Conservation (phyloP, 2,797 vertebrate species). For the Microhierax caerulescens region DNA sequence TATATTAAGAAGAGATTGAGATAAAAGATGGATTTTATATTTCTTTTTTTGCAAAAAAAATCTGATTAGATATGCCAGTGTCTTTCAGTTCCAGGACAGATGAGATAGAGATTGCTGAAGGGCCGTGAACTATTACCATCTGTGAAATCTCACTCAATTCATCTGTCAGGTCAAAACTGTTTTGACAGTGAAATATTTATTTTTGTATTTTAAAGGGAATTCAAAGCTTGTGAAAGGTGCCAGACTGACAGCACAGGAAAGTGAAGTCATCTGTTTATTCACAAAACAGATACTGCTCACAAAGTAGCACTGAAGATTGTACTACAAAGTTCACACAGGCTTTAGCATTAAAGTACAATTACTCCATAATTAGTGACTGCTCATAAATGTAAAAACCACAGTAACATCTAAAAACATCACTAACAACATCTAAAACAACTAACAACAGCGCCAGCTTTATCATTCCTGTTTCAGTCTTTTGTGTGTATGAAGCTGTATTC, state of each 20-base stretch:
- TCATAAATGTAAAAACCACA: background rate
- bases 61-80: background rate
- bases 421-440: background rate
- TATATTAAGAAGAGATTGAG: background rate
- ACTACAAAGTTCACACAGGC: background rate
- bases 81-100: background rate
- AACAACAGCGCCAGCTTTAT: background rate
- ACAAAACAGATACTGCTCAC: background rate
- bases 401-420: background rate
- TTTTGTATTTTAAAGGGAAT: background rate
- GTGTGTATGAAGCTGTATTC: background rate
- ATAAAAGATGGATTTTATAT: background rate
- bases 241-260: background rate
- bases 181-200: slow-evolving; percentile 22
- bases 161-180: background rate
- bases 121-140: background rate
- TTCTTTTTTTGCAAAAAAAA: background rate
- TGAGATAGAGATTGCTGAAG: background rate
- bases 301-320: background rate
- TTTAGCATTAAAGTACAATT: background rate
- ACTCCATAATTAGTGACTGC: background rate
- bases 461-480: background rate
- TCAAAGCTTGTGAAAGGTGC: background rate
- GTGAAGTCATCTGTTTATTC: background rate
- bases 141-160: background rate